Percentiles rank a stretch among this genome's conserved stretches.
phyloP scores from a whole-genome alignment of 2,113 vertebrate genomes.

The Hemicordylus capensis region DNA sequence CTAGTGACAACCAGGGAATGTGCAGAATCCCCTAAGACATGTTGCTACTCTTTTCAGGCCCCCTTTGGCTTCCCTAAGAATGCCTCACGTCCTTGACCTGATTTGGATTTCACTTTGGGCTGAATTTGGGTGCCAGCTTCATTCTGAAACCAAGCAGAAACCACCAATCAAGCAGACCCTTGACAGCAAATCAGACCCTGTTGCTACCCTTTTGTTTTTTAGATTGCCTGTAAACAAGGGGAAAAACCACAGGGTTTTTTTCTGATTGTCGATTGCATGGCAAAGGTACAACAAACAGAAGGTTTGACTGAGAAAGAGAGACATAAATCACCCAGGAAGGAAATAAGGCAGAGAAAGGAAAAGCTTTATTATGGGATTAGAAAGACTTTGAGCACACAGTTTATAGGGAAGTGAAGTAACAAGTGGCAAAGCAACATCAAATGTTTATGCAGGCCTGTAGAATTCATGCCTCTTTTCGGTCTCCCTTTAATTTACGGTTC shows the following conservation, averaged over 20 bases:
- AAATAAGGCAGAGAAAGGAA: not conserved
- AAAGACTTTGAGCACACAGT: slow-evolving; percentile 35
- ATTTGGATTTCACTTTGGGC: not conserved
- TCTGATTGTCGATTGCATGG: not conserved
- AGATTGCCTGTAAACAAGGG: not conserved
- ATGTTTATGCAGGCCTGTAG: slow-evolving; percentile 65
- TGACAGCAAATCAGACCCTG: not conserved
- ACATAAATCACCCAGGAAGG: slow-evolving; percentile 46
- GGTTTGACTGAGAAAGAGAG: slow-evolving; percentile 3
- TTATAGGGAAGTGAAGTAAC: slow-evolving; percentile 46
- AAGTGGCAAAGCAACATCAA: slow-evolving; percentile 49
- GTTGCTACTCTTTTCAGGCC: not conserved
- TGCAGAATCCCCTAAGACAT: not conserved
- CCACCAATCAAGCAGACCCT: not conserved
- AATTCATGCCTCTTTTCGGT: slow-evolving; percentile 19
- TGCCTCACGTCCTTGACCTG: not conserved
- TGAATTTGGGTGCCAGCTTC: no score
- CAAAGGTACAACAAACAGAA: slow-evolving; percentile 39
- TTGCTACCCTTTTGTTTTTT: slow-evolving; percentile 13
- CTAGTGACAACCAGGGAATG: not conserved
- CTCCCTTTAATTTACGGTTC: slow-evolving; percentile 74
- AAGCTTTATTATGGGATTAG: slow-evolving; percentile 55
- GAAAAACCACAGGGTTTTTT: no score
- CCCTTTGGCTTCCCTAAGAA: not conserved
- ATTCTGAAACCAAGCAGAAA: not conserved